Percentiles rank a stretch among this genome's conserved stretches.
These are phyloP conservation scores for Anorthoa munda DNA, from an alignment of 2,888 invertebrate species.

Conservation along the genomic window DNA sequence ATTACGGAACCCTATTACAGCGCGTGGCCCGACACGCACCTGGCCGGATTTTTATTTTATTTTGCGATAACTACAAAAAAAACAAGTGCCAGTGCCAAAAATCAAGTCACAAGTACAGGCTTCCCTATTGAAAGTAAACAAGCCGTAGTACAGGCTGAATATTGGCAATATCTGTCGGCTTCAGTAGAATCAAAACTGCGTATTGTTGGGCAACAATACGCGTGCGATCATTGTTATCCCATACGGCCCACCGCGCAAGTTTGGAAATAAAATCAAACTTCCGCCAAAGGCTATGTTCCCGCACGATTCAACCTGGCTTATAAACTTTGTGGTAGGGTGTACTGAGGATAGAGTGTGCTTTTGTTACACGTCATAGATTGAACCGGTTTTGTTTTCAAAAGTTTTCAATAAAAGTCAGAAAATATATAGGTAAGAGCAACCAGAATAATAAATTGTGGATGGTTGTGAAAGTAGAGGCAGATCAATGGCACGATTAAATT, in stretches of 20 bases:
- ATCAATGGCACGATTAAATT: too few relatives aligned
- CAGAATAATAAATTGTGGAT: neutral
- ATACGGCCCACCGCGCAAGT: slow-evolving; percentile 6
- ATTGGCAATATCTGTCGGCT: neutral
- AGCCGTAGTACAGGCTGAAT: neutral
- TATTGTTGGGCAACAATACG: slow-evolving; percentile 37
- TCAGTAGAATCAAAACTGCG: neutral
- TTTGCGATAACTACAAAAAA: neutral
- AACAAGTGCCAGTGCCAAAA: neutral
- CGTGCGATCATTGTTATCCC: slow-evolving; percentile 25
- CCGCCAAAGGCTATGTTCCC: neutral
- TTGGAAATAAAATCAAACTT: slow-evolving; percentile 24
- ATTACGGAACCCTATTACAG: too few relatives aligned
- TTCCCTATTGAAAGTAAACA: neutral
- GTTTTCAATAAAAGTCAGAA: neutral
- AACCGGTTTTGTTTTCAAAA: neutral
- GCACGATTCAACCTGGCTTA: neutral
- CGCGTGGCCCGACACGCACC: too few relatives aligned
- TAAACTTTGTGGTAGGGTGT: neutral
- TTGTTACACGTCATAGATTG: neutral
- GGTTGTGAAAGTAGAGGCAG: neutral
- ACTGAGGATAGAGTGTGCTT: neutral
- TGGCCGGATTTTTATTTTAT: too few relatives aligned
- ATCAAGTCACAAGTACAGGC: neutral
- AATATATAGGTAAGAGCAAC: neutral